These are phyloP conservation scores for Heliconius nattereri DNA, from an alignment of 1,140 invertebrate species.

Conservation along the genomic window DNA sequence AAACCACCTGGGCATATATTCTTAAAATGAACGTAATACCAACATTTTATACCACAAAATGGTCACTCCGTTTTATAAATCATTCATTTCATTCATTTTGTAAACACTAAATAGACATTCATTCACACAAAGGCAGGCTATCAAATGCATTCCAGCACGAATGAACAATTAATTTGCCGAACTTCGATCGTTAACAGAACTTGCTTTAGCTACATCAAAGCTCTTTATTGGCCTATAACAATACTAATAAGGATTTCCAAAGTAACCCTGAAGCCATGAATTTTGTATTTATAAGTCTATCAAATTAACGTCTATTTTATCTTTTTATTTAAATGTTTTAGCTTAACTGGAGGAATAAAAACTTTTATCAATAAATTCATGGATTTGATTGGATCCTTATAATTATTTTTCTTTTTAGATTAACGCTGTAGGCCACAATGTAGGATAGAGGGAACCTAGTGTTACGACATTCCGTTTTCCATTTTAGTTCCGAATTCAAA, in stretches of 20 bases:
- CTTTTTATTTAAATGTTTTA: no score
- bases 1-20: no score
- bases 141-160: background rate
- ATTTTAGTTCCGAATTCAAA: background rate
- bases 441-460: background rate
- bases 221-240: background rate
- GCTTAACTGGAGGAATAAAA: no score
- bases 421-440: no score
- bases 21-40: background rate
- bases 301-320: no score
- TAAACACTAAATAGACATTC: background rate
- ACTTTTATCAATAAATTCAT: no score
- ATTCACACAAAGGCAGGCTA: background rate
- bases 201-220: background rate
- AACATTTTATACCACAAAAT: background rate
- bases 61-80: background rate
- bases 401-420: no score
- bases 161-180: slow-evolving; percentile 15
- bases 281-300: background rate
- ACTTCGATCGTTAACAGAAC: slow-evolving; percentile 22
- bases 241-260: background rate
- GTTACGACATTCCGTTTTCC: background rate
- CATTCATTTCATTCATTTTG: background rate
- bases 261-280: background rate
- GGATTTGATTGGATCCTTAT: no score